Evolutionary conservation across 2,113 vertebrate species (phyloP), one percentile per base, ranked within the genome.

Genomic region (Rhodinocichla rosea): DNA sequence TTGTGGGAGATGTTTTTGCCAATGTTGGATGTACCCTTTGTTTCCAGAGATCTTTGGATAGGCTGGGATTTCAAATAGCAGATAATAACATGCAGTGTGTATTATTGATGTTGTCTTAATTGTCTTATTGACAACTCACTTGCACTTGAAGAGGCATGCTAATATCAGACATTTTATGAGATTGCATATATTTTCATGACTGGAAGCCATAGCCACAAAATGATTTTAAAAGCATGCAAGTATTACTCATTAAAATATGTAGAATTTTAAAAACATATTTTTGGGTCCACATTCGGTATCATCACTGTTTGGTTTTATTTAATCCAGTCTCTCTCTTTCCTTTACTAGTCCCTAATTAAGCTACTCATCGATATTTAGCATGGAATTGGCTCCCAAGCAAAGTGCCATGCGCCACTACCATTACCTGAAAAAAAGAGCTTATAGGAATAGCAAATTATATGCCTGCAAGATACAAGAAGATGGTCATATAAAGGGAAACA

Each of bases 81-180:
- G 97, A 94, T 97, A 97, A 97, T 97, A 97, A 95, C 96, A 96
- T 91, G 95, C 96, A 97, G 92, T 95, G 96, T 92, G 91, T 97
- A 96, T 94, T 98, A 98, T 97, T 97, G 98, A 98, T 98, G 97
- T 97, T 91, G 92, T 97, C 97, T 98, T 98, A 98, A 98, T 98
- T 98, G 97, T 98, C 97, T 97, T 98, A 98, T 98, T 98, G 98
- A 98, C 97, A 97, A 96, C 94, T 95, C 96, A 93, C 97, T 97
- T 98, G 97, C 97, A 97, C 97, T 98, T 98, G 96, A 97, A 97
- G 95, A 96, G 97, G 97, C 97, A 92, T 96, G 97, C 96, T 97
- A 98, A 98, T 98, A 97, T 97, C 97, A 96, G 96, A 95, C 89
- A 62, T 97, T 97, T 97, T 96, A 96, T 96, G 97, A 98, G 96